These are phyloP conservation scores for Falco concolor DNA, from an alignment of 2,797 vertebrate species.

Conservation along the genomic window DNA sequence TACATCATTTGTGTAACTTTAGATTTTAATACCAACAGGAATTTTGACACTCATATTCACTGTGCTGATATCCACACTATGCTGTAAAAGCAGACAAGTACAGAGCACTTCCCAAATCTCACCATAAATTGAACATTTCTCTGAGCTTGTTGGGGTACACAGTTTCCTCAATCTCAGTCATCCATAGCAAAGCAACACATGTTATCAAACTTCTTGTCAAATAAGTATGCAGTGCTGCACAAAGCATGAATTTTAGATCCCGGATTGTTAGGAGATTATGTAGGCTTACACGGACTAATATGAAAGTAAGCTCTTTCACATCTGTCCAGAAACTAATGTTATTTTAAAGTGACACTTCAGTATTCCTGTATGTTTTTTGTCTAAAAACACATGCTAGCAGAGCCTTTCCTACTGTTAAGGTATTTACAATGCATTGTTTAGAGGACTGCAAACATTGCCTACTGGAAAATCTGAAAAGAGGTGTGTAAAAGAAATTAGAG, in stretches of 20 bases:
- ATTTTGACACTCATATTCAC: background rate
- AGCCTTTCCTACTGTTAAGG: background rate
- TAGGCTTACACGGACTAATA: constrained; percentile 30
- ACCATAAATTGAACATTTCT: background rate
- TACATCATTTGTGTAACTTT: background rate
- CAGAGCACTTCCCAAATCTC: background rate
- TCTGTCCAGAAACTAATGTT: constrained; percentile 29
- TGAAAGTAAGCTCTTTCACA: constrained; percentile 36
- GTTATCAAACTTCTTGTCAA: background rate
- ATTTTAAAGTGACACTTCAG: constrained; percentile 2
- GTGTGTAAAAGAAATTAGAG: background rate
- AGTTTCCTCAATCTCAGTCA: background rate
- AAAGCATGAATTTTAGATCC: background rate
- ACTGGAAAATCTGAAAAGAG: background rate
- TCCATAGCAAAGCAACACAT: background rate
- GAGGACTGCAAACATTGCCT: background rate
- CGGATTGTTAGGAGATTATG: constrained; percentile 9
- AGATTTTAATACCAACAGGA: background rate
- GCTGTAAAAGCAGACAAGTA: background rate
- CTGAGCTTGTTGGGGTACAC: background rate
- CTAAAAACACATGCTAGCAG: background rate
- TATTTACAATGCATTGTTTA: background rate
- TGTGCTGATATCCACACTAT: background rate
- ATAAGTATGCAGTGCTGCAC: background rate
- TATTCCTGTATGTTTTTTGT: background rate